Evolutionary conservation across 2,797 vertebrate genomes (phyloP), one percentile per base, ranked within the genome.

Genomic region (Lates japonicus): DNA sequence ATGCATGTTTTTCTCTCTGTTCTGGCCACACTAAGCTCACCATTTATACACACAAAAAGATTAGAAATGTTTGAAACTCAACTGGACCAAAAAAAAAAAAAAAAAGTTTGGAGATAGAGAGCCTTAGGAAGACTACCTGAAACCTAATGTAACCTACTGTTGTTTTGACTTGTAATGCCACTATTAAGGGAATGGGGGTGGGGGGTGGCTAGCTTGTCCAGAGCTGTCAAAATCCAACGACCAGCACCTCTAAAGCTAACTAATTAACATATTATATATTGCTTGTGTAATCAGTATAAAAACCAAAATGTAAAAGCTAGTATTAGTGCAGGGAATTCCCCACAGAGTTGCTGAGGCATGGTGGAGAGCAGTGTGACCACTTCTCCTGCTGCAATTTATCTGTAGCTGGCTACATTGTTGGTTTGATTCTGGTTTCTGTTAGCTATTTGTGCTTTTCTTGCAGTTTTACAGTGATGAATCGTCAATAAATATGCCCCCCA

Each of bases 31-130:
- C 14, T 25, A 54, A 62, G 12, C 49, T 41, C 61, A 31, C 48
- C 51, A 29, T 70, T 78, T 78, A 67, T 35, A 73, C 69, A 70
- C 72, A 72, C 42, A 68, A 44, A 82, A 68, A 46, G 44, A 13
- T 80, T 74, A 39, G 19, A 72, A 82, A 52, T 37, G 7, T 44
- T 46, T 80, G 25, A 29, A 29, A 29, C 22, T 74, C 48, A 70
- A 39, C 35, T 64, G 71, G 69, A 63, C n/a, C 17, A 59, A 37
- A 58, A 19, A 22, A 60, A 48, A 19, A 9, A 33, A 33, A 31
- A 5, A 31, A 17, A 19, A n/a, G 19, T 39, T 25, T 5, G 39
- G n/a, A 22, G 41, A 62, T 25, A 42, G 41, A 63, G 25, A 42
- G n/a, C 7, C 48, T 46, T 6, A 9, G 8, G 0, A 57, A 74